Base-by-base conservation (phyloP, 2,888 invertebrate genomes). In the Hydropsyche betteni region DNA sequence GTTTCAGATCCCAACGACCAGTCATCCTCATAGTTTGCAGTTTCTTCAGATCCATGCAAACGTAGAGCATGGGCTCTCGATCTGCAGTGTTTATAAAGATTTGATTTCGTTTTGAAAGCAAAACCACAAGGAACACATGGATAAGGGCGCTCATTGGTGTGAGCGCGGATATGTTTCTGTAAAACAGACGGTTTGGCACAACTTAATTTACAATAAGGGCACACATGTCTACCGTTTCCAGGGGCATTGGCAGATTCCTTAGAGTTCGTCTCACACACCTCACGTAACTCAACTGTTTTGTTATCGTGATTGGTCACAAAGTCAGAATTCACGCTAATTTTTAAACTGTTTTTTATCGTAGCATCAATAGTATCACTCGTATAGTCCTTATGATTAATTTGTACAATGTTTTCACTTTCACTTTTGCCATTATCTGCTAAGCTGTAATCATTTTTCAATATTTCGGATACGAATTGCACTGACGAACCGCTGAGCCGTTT, bases 111-210 rank as follows among this genome's bases (percentile, higher is more conserved):
- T 86, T 97, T 97, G 87, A 97, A 97, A 81, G 95, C 94, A 86
- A 96, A 94, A 80, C 95, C 95, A 85, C 96, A 97, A 80, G 93
- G 92, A 81, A 90, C 88, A 86, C 96, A 97, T 38, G 96, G 96
- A 87, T 92, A 97, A 76, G 96, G 96, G 81, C 96, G 89, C 86
- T 97, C 96, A 84, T 96, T 95, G 68, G 97, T 96, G 85, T 97
- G 96, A 78, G 96, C 95, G 83, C 96, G 90, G 84, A 97, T 94
- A 88, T 97, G 97, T 88, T 97, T 97, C 85, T 96, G 93, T 80
- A 97, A 89, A 80, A 97, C 96, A 84, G 96, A 96, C 76, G 96
- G 96, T 86, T 97, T 97, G 81, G 96, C 93, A 88, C 96, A 97
- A 80, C 92, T 91, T 83, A 95, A 87, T 84, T 93, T 94, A 88